Evolutionary conservation across 1,140 invertebrate genomes (phyloP).

Genomic region (Euglossa dilemma): DNA sequence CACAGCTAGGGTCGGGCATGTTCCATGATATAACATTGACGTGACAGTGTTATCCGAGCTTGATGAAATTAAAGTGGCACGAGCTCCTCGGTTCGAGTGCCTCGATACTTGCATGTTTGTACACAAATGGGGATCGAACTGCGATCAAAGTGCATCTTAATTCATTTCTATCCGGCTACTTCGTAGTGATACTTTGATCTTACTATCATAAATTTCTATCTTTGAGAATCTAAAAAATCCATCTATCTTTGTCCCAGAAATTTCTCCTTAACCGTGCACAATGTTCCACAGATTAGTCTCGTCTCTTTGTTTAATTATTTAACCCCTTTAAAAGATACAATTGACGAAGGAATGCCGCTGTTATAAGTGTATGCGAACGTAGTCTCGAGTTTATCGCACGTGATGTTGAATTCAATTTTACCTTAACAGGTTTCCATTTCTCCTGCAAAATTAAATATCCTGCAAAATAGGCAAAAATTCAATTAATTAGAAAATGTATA

Average conservation of each 20-base stretch:
- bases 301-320: neutral
- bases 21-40: conserved; percentile 50
- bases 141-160: neutral
- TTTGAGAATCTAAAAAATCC: neutral
- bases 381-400: neutral
- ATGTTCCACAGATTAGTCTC: neutral
- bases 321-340: too few relatives aligned
- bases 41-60: conserved; percentile 36
- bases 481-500: too few relatives aligned
- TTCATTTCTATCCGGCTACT: too few relatives aligned
- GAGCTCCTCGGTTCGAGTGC: conserved; percentile 3
- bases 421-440: too few relatives aligned
- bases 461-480: too few relatives aligned
- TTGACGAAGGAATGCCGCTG: neutral
- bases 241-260: neutral
- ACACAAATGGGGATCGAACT: neutral
- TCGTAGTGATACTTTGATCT: too few relatives aligned
- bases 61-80: conserved; percentile 46
- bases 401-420: neutral
- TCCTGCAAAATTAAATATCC: too few relatives aligned
- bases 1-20: conserved; percentile 1
- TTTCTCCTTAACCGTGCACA: too few relatives aligned
- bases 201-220: neutral
- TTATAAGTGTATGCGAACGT: neutral
- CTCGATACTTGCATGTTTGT: neutral